Conservation (phyloP, 2,113 vertebrate genomes). For the Cynopterus brachyotis region DNA sequence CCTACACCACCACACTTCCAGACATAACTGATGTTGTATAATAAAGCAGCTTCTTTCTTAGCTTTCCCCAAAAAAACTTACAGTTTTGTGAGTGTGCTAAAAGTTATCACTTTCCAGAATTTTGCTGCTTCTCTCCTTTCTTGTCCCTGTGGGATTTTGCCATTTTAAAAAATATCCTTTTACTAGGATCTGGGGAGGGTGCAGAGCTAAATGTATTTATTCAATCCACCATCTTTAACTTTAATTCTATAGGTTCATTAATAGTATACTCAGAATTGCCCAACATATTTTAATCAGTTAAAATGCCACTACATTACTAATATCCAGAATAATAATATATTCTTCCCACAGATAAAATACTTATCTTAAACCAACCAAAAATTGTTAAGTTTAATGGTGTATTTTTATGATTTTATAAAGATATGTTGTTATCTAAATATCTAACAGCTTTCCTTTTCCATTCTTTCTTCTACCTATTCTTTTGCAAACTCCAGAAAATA, state of each 20-base stretch:
- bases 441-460: slow-evolving; percentile 9
- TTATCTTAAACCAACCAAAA: background rate
- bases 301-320: background rate
- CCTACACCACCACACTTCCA: background rate
- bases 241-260: slow-evolving; percentile 4
- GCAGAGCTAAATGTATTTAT: background rate
- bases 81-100: background rate
- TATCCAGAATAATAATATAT: background rate
- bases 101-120: background rate
- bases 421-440: background rate
- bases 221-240: background rate
- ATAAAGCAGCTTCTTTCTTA: background rate
- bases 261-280: background rate
- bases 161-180: background rate
- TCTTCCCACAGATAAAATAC: background rate
- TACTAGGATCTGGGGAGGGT: background rate
- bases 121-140: background rate
- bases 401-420: slow-evolving; percentile 23
- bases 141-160: background rate
- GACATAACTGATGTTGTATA: background rate
- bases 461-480: background rate
- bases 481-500: slow-evolving; percentile 41
- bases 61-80: background rate
- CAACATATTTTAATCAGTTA: background rate
- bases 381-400: background rate